phyloP scores from a whole-genome alignment of 2,113 vertebrate species.

The Podilymbus podiceps region DNA sequence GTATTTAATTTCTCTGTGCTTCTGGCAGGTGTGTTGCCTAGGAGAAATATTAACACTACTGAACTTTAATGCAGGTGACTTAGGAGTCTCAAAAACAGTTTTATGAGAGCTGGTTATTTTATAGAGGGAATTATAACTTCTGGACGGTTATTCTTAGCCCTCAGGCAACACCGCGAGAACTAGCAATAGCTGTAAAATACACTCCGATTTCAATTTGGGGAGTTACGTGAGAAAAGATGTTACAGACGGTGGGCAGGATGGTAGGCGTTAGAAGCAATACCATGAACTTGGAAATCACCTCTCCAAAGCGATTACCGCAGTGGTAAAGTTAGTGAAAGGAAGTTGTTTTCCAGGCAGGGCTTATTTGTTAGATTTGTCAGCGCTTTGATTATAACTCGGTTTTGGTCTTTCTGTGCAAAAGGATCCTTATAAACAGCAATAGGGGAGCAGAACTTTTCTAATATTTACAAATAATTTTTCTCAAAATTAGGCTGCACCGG shows the following conservation, averaged over 20 bases:
- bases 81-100: neutral
- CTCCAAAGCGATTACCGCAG: neutral
- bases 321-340: neutral
- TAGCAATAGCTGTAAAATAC: neutral
- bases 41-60: constrained; percentile 40
- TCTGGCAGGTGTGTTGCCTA: constrained; percentile 29
- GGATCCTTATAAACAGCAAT: neutral
- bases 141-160: neutral
- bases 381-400: neutral
- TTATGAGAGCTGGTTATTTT: neutral
- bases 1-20: constrained; percentile 44
- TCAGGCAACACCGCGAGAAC: neutral
- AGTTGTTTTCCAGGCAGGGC: neutral
- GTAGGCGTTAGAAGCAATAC: neutral
- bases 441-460: neutral
- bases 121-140: neutral
- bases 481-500: neutral
- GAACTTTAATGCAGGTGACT: constrained; percentile 36
- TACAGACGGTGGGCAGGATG: neutral
- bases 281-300: neutral
- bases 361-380: neutral
- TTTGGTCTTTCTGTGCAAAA: neutral
- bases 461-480: neutral
- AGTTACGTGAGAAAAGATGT: neutral
- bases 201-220: neutral